phyloP scores from a whole-genome alignment of 2,888 invertebrate genomes.

The Ditula angustiorana region DNA sequence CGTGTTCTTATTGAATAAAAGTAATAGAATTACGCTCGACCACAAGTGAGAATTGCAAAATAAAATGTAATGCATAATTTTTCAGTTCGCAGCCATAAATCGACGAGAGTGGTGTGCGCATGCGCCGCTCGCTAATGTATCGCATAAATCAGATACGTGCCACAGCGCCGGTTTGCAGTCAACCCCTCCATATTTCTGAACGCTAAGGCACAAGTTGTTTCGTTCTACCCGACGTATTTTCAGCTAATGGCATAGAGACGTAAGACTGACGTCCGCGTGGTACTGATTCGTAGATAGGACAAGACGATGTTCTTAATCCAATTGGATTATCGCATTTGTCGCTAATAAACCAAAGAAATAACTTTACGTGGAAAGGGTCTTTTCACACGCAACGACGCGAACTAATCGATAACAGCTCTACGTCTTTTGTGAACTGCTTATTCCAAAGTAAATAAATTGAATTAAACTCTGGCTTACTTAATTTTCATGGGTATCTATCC shows the following conservation, averaged over 20 bases:
- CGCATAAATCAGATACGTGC: slow-evolving; percentile 65
- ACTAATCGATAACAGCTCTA: not conserved
- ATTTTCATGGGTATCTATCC: too few relatives aligned
- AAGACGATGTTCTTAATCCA: slow-evolving; percentile 32
- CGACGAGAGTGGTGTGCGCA: slow-evolving; percentile 48
- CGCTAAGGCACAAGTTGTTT: slow-evolving; percentile 9
- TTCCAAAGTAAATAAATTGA: too few relatives aligned
- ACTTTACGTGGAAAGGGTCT: slow-evolving; percentile 13
- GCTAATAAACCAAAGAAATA: slow-evolving; percentile 22
- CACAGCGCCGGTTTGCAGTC: not conserved
- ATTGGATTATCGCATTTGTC: slow-evolving; percentile 28
- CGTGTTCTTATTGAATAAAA: slow-evolving; percentile 14
- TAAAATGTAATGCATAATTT: slow-evolving; percentile 64
- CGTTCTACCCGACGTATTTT: not conserved
- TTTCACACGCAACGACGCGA: slow-evolving; percentile 17
- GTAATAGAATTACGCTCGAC: slow-evolving; percentile 5
- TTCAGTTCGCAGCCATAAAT: slow-evolving; percentile 61
- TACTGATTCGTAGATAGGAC: slow-evolving; percentile 35
- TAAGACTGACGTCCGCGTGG: slow-evolving; percentile 37
- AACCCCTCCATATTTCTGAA: not conserved
- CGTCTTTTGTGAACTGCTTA: not conserved
- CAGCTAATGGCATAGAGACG: slow-evolving; percentile 26
- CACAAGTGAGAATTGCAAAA: slow-evolving; percentile 45
- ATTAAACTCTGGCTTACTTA: too few relatives aligned
- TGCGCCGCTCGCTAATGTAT: slow-evolving; percentile 65